Percentiles rank a stretch among this genome's conserved stretches.
phyloP scores from a whole-genome alignment of 1,140 invertebrate species.

The Zaprionus tsacasi region DNA sequence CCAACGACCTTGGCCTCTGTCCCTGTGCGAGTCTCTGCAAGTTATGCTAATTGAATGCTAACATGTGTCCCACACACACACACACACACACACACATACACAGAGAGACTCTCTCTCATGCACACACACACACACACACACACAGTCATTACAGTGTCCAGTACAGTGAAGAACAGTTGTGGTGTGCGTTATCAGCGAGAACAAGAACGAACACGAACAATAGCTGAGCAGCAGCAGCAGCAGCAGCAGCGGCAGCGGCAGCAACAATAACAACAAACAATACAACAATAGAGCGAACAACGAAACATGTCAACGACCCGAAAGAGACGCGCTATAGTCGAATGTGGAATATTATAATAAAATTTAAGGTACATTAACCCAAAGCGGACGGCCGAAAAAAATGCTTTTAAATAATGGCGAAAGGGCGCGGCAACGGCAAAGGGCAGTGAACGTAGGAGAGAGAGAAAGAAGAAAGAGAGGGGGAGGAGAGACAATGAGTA shows the following conservation, averaged over 20 bases:
- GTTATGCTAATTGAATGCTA: conserved; percentile 47
- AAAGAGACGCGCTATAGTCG: conserved; percentile 24
- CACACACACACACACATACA: conserved; percentile 19
- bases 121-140: neutral
- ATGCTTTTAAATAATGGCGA: conserved; percentile 20
- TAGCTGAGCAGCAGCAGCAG: conserved; percentile 39
- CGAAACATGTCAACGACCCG: conserved; percentile 80
- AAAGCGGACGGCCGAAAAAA: conserved; percentile 36
- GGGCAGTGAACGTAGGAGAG: conserved; percentile 6
- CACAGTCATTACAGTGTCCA: conserved; percentile 12
- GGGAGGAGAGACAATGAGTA: neutral
- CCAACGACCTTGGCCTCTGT: conserved; percentile 46
- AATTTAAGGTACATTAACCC: conserved; percentile 82
- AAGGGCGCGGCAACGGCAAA: conserved; percentile 31
- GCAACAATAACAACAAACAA: conserved; percentile 40
- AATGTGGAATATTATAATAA: conserved; percentile 74
- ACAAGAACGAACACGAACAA: conserved; percentile 53
- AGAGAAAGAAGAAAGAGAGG: neutral
- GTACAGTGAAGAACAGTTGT: neutral
- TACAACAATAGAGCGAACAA: conserved; percentile 51
- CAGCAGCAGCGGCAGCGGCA: neutral
- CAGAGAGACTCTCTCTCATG: neutral
- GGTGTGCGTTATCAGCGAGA: conserved; percentile 37
- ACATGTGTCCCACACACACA: conserved; percentile 32
- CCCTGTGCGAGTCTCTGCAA: neutral